A percentile compares a stretch with the other conserved stretches of the same genome.
Conservation (phyloP, 2,113 vertebrate genomes). For the Phasianus colchicus region DNA sequence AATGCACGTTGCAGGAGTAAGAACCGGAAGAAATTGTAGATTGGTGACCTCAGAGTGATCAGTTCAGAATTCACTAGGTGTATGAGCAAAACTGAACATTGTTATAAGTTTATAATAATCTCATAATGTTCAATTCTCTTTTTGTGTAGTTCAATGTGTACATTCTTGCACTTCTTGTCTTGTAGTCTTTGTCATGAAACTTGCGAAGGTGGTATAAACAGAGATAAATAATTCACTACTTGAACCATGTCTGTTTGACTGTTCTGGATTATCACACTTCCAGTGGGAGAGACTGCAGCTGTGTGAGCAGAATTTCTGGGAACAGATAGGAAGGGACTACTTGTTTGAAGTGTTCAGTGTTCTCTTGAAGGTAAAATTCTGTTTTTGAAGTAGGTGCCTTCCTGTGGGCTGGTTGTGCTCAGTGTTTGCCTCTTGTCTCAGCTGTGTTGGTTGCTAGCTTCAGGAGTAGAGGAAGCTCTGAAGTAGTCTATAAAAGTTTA, state of each 20-base stretch:
- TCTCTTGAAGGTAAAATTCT: neutral
- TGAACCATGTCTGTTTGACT: neutral
- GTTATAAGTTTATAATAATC: neutral
- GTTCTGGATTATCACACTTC: neutral
- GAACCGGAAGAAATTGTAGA: neutral
- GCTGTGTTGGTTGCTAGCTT: neutral
- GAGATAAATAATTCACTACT: neutral
- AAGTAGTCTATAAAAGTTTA: neutral
- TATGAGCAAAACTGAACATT: neutral
- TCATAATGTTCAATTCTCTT: neutral
- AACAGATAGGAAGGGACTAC: neutral
- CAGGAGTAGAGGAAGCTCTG: neutral
- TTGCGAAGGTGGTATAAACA: neutral
- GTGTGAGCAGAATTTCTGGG: neutral
- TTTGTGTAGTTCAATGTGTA: rapidly evolving
- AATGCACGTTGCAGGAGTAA: neutral
- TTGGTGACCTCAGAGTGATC: neutral
- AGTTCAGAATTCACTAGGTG: neutral
- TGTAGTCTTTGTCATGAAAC: neutral
- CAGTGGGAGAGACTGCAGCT: neutral
- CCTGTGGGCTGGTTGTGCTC: neutral
- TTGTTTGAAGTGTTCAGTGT: neutral
- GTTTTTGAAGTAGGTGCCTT: neutral
- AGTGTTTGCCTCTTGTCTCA: neutral
- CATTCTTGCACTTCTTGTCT: neutral